Evolutionary conservation across 2,888 invertebrate genomes (phyloP), one percentile per base, ranked within the genome.

Genomic region (Lysandra coridon): DNA sequence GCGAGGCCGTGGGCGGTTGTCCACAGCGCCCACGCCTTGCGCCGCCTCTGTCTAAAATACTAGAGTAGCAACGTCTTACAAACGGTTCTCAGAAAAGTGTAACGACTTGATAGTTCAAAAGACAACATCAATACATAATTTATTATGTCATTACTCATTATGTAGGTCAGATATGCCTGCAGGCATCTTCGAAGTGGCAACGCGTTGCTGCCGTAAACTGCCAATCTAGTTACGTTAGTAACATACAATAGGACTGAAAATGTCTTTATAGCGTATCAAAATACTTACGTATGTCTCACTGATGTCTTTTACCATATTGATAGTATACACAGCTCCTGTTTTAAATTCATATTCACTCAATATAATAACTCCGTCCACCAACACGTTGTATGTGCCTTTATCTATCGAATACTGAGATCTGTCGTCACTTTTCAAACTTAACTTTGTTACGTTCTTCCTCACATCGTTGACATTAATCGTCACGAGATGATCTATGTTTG

Each of bases 291-390:
- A 91, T 64, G 33, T 82, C 37, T 90, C 89, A n/a, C 84, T 83
- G 0, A 84, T 84, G 75, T 91, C 90, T 83, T 93, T 85, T 84
- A 92, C 87, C 80, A 94, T 86, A 83, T 95, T 89, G 12, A 96
- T 85, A 0, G 96, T 95, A 83, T 97, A 97, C 17, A 96, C 96
- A 17, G 96, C 97, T 0, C 97, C 97, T 4, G 95, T 87, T 83
- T 93, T 89, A 1, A 96, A 89, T 0, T 81, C 82, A 81, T 88
- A 94, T 79, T 87, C 85, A 23, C 85, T 83, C 23, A 91, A 76
- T 6, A 94, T 85, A 49, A 83, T 82, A 44, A 86, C 83, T 0
- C 87, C 88, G 79, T 91, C 87, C 1, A 95, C 83, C 7, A 85
- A 73, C 1, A 96, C 84, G 73, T 95, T 87, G 81, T 92, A 95